Base-by-base conservation (phyloP, 2,888 invertebrate species). In the Diaphora mendica region DNA sequence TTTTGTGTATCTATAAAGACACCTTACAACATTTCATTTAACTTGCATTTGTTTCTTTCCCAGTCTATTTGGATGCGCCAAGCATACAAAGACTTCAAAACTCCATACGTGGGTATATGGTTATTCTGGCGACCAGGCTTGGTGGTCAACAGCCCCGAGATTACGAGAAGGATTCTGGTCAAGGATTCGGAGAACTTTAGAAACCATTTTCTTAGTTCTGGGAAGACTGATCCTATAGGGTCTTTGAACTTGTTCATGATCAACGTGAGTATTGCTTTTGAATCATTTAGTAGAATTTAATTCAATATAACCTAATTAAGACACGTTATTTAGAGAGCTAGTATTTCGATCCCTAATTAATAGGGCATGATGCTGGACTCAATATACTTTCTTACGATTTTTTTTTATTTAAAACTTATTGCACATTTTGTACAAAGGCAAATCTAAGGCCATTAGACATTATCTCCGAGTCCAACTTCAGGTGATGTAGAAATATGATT, bases 31-130 rank as follows among this genome's bases (percentile, higher is more conserved):
- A 44, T 44, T 15, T 11, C 11, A 15, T 44, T 44, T 8, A 55
- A 3, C 23, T 55, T 65, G 23, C 8, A 65, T 23, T 7, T 17
- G 13, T 33, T 64, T 42, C 2, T 3, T 70, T 85, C 80, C 74
- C 84, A 92, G 93, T 79, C 84, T 4, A 5, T 82, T 69, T 93
- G 91, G 91, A 83, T 93, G 82, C 85, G 87, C 0, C 72, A 82
- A 39, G 23, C 91, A 1, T 91, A 92, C 82, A 71, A 82, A 0
- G 76, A 82, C 2, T 90, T 86, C 79, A 77, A 83, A 0, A 39
- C 82, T 0, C 91, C 93, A 0, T 92, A 92, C 79, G 79, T 91
- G 0, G 94, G 94, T 0, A 90, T 92, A 30, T 94, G 93, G 93
- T 64, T 88, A 70, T 90, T 94, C 79, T 92, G 93, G 92, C 81